phyloP scores from a whole-genome alignment of 2,888 invertebrate species.

The Ormyrus rosae region DNA sequence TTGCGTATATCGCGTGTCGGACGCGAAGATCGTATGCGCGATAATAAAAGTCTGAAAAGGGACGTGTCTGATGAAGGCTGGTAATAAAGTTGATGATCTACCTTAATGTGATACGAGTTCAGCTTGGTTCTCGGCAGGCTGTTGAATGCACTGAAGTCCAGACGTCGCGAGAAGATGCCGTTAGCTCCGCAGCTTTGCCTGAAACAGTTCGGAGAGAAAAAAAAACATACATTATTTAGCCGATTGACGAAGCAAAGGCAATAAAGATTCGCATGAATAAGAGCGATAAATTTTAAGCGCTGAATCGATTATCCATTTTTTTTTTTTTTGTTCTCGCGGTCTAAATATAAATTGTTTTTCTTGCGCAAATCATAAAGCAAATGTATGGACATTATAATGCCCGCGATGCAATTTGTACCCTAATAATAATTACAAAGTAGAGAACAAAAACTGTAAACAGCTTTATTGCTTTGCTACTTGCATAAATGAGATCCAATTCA shows the following conservation, averaged over 20 bases:
- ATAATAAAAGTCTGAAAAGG: background rate
- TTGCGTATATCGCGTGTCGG: conserved; percentile 3
- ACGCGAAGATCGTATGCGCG: background rate
- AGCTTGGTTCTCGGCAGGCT: conserved; percentile 95
- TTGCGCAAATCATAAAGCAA: too few relatives aligned
- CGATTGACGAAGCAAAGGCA: too few relatives aligned
- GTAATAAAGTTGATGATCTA: conserved; percentile 75
- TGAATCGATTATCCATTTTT: too few relatives aligned
- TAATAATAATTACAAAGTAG: too few relatives aligned
- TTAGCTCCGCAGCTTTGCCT: conserved; percentile 92
- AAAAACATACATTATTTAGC: background rate
- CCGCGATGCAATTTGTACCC: background rate
- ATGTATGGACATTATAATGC: too few relatives aligned
- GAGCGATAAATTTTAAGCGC: too few relatives aligned
- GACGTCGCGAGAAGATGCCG: conserved; percentile 94
- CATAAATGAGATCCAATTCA: too few relatives aligned
- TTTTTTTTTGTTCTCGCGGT: too few relatives aligned
- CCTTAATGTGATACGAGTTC: conserved; percentile 99
- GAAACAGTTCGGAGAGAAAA: conserved; percentile 63
- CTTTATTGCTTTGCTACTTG: too few relatives aligned
- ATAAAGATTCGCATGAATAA: too few relatives aligned
- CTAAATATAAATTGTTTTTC: too few relatives aligned
- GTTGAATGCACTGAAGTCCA: conserved; percentile 96
- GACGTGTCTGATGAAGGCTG: conserved; percentile 6
- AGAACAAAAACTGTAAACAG: too few relatives aligned